Evolutionary conservation across 92 coral and sea anemone species (phyloP), one percentile per base, ranked within the genome.

Genomic region (Heteractis magnifica): DNA sequence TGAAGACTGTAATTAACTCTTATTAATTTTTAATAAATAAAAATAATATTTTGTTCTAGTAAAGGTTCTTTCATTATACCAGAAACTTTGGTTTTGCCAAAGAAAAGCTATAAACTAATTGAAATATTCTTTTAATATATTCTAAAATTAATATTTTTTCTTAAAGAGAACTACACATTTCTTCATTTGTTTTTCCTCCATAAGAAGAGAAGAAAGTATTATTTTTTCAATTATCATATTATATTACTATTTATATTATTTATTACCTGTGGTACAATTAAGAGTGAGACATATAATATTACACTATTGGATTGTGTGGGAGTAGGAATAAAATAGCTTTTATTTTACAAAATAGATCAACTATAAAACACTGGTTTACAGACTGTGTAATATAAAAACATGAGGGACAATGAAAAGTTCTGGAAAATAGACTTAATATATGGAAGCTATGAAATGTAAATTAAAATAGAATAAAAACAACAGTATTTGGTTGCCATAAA

Each of bases 11-110:
- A 72, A 72, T 26, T 72, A 72, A 18, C 76, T 72, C 10, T 19
- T 34, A 72, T 72, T 4, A 72, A 72, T 72, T 72, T 72, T 72
- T 72, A 72, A 72, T 72, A 62, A 62, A 62, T 62, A 16, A 62
- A 62, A n/a, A 12, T 62, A 62, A 62, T 62, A 18, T 62, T 62
- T 58, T 10, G 18, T 23, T 62, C 26, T 5, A 6, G 11, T 16
- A 6, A 72, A 72, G 14, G 52, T 72, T 72, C 51, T 72, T 72
- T 49, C 70, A 7, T 62, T 62, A 23, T 62, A 18, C 6, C 23
- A 62, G 44, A 34, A 34, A 34, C 44, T 26, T 26, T 26, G 34
- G 6, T 62, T 62, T 62, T 18, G 18, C 19, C 1, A 16, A 23
- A 16, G 70, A 62, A 62, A n/a, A 62, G n/a, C 44, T 2, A 34